These are phyloP conservation scores for Cotesia chilonis DNA, from an alignment of 1,140 invertebrate species.

Conservation along the genomic window DNA sequence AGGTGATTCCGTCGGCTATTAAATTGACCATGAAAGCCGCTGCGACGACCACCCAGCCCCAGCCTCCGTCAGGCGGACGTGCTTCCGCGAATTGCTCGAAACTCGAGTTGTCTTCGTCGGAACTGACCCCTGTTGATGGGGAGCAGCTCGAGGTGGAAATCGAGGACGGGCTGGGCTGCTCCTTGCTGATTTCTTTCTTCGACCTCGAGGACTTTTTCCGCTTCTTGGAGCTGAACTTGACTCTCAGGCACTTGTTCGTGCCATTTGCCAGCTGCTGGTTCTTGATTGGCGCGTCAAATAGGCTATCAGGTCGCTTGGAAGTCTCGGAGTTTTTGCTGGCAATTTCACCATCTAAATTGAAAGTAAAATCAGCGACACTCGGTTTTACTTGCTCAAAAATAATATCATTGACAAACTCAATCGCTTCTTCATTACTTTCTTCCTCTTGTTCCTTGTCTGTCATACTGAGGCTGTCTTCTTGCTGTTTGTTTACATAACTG, in stretches of 20 bases:
- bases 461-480: too few species aligned
- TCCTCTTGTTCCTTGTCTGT: too few species aligned
- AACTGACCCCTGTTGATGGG: slow-evolving; percentile 52
- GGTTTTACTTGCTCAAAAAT: slow-evolving; percentile 17
- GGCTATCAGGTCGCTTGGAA: slow-evolving; percentile 45
- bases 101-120: slow-evolving; percentile 71
- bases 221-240: slow-evolving; percentile 67
- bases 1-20: slow-evolving; percentile 89
- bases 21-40: slow-evolving; percentile 89
- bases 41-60: slow-evolving; percentile 84
- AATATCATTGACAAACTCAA: slow-evolving; percentile 15
- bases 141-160: slow-evolving; percentile 55
- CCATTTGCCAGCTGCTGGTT: slow-evolving; percentile 47
- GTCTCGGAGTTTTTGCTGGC: slow-evolving; percentile 21
- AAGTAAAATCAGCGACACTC: not conserved
- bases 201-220: slow-evolving; percentile 55
- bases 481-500: too few species aligned
- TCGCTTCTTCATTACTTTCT: not conserved
- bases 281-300: slow-evolving; percentile 51
- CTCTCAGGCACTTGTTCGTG: slow-evolving; percentile 53
- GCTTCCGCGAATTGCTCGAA: slow-evolving; percentile 71
- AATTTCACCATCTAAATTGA: slow-evolving; percentile 24
- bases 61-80: slow-evolving; percentile 78
- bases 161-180: slow-evolving; percentile 62
- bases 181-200: slow-evolving; percentile 46